These are phyloP conservation scores for Labrus mixtus DNA, from an alignment of 2,113 vertebrate species.

Conservation along the genomic window DNA sequence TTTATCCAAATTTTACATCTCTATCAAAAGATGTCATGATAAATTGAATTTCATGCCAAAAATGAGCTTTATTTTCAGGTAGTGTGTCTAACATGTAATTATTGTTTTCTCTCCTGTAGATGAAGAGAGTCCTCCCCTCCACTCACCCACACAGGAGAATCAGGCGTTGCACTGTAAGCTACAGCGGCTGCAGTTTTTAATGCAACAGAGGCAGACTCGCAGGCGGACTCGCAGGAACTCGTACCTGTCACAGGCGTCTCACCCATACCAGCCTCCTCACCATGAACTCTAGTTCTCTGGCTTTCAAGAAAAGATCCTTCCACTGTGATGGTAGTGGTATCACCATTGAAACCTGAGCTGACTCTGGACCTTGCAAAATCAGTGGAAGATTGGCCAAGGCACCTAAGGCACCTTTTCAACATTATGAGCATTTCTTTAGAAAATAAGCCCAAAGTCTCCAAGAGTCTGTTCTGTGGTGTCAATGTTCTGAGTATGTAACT, in stretches of 20 bases:
- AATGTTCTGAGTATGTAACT: constrained; percentile 18
- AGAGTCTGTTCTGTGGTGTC: constrained; percentile 16
- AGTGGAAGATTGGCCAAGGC: neutral
- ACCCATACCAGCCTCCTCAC: constrained; percentile 75
- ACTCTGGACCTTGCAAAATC: constrained; percentile 23
- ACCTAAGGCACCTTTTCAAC: constrained; percentile 12
- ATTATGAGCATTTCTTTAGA: constrained; percentile 12
- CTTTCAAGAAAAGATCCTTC: constrained; percentile 72
- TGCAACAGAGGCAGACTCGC: constrained; percentile 90
- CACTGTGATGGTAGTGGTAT: constrained; percentile 78
- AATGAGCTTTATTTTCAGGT: neutral
- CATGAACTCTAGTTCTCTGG: constrained; percentile 28
- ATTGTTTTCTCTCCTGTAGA: neutral
- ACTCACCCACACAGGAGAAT: constrained; percentile 85
- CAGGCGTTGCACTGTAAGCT: constrained; percentile 91
- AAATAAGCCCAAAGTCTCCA: neutral
- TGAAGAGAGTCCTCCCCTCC: constrained; percentile 79
- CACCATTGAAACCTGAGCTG: constrained; percentile 9
- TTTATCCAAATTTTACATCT: too few species aligned
- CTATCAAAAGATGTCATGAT: neutral
- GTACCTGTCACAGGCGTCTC: constrained; percentile 84
- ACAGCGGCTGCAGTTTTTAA: constrained; percentile 89
- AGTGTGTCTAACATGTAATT: neutral
- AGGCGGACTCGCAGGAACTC: constrained; percentile 87
- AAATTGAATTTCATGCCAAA: neutral